Evolutionary conservation across 2,797 vertebrate genomes (phyloP), one percentile per base, ranked within the genome.

Genomic region (Aeoliscus strigatus): DNA sequence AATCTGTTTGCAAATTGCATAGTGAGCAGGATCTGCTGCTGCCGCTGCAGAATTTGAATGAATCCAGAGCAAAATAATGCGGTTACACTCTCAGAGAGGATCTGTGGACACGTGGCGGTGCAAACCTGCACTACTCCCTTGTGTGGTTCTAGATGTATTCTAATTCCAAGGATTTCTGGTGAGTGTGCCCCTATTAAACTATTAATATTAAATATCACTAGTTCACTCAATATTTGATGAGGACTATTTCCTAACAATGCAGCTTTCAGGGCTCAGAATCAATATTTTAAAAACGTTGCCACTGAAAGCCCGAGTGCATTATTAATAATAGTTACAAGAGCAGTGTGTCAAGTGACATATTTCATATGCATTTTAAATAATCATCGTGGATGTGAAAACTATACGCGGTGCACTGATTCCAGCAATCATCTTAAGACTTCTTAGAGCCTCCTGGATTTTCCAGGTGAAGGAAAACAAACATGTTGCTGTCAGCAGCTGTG

Each of bases 211-310:
- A 70, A 75, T 64, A 66, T 70, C 63, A 62, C 73, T 72, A 78
- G 50, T 66, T 14, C 5, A 9, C 39, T 86, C 46, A 77, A 87
- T 90, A 73, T 79, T 87, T 80, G 37, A 87, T 67, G 71, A 85
- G 70, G 72, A 70, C 78, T 77, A 76, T 87, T 85, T 86, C 81
- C 67, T 51, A 76, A 87, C 75, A 80, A 81, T 79, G 62, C 71
- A 45, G 64, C 74, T 85, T 78, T 64, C 70, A 79, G 73, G 73
- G 71, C 62, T 65, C 32, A 9, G 61, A 82, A 87, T 88, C 79
- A 88, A 88, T 87, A 81, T 87, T 87, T 87, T 58, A 52, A 70
- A 70, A 58, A 43, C 67, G 59, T 56, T 79, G 8, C 62, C 75
- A 72, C 66, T 70, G 73, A 83, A 77, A 79, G 78, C 70, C 57